A percentile compares a stretch with the other conserved stretches of the same genome.
Conservation (phyloP, 2,797 vertebrate genomes). For the Tokudaia muenninki region DNA sequence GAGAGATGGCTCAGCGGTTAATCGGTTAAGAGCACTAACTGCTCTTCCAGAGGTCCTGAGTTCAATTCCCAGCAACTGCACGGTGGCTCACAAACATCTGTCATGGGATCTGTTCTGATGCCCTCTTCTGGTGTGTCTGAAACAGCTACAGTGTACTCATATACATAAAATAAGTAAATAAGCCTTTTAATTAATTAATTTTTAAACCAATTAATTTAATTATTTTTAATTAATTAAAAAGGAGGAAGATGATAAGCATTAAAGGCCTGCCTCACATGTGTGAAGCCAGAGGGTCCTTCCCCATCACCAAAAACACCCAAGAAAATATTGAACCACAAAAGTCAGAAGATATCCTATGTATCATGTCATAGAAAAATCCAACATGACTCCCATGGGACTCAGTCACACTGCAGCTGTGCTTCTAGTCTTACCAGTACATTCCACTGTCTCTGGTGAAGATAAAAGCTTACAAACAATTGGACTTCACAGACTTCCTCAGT, state of each 20-base stretch:
- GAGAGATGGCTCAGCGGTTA: background rate
- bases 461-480: background rate
- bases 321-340: background rate
- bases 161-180: background rate
- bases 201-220: too few species aligned
- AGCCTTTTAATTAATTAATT: background rate
- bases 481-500: background rate
- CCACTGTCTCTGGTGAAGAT: background rate
- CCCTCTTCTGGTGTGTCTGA: background rate
- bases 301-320: background rate
- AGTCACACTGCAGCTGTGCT: background rate
- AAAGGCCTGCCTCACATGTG: too few species aligned
- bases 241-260: background rate
- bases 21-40: background rate
- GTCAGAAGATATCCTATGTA: background rate
- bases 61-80: background rate
- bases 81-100: background rate
- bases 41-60: background rate
- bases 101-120: background rate
- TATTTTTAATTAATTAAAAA: background rate
- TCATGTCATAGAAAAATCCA: background rate
- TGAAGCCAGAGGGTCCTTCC: background rate
- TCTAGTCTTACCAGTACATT: accelerated
- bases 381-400: background rate
- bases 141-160: background rate